Percentiles rank a stretch among this genome's conserved stretches.
phyloP scores from a whole-genome alignment of 1,140 invertebrate species.

The Aphidius gifuensis region DNA sequence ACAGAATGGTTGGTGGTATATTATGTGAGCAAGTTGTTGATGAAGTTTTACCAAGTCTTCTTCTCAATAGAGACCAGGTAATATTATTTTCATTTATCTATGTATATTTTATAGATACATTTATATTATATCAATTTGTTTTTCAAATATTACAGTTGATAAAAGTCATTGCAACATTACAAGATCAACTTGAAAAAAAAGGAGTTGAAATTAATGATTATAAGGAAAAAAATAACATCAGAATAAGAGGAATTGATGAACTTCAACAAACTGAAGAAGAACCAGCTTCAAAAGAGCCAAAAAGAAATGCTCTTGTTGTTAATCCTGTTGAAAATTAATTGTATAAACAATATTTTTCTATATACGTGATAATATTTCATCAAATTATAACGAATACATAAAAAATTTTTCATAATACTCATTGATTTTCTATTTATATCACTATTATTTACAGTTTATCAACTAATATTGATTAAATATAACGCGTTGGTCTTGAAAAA shows the following conservation, averaged over 20 bases:
- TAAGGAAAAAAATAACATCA: conserved; percentile 87
- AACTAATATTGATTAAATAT: too few species aligned
- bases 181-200: conserved; percentile 80
- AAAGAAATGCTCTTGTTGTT: conserved; percentile 56
- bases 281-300: conserved; percentile 52
- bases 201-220: conserved; percentile 91
- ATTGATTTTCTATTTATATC: not conserved
- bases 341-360: conserved; percentile 5
- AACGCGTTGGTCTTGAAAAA: too few species aligned
- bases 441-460: too few species aligned
- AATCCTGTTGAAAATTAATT: conserved; percentile 42
- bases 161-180: conserved; percentile 73
- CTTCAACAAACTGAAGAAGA: conserved; percentile 49
- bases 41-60: conserved; percentile 83
- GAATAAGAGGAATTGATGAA: conserved; percentile 66
- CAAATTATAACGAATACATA: not conserved
- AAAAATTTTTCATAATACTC: not conserved
- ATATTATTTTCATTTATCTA: conserved; percentile 1
- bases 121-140: conserved; percentile 16
- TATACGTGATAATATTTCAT: not conserved
- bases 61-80: conserved; percentile 79
- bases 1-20: conserved; percentile 88
- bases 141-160: conserved; percentile 60
- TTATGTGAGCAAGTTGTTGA: conserved; percentile 89
- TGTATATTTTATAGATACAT: not conserved